Percentiles rank a stretch among this genome's conserved stretches.
These are phyloP conservation scores for Belonocnema kinseyi DNA, from an alignment of 1,140 invertebrate species.

Conservation along the genomic window DNA sequence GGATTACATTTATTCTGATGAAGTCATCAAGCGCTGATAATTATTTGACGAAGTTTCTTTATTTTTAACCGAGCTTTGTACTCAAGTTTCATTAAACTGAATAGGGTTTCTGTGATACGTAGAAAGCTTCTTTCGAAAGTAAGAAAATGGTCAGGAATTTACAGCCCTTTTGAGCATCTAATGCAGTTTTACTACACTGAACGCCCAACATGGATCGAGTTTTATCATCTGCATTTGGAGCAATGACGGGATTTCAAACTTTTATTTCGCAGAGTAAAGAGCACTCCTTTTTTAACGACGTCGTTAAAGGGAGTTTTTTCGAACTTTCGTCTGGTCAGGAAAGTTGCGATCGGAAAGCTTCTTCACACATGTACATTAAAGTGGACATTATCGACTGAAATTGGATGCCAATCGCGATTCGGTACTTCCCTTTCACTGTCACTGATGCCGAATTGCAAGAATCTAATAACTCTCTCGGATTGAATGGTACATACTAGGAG, in stretches of 20 bases:
- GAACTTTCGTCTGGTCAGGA: neutral
- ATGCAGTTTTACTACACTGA: conserved; percentile 5
- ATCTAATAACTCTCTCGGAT: too few relatives aligned
- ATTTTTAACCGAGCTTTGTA: too few relatives aligned
- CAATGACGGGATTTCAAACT: neutral
- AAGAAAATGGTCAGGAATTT: neutral
- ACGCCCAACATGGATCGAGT: neutral
- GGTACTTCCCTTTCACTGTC: neutral
- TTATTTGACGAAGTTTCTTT: too few relatives aligned
- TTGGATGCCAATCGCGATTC: neutral
- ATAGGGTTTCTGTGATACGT: too few relatives aligned
- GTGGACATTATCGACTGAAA: neutral
- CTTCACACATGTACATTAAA: neutral
- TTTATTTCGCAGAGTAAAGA: conserved; percentile 2
- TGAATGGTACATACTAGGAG: too few relatives aligned
- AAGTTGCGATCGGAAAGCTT: conserved; percentile 7
- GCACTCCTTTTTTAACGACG: neutral
- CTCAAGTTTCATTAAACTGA: too few relatives aligned
- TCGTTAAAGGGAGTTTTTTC: conserved; percentile 14
- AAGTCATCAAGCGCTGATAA: too few relatives aligned
- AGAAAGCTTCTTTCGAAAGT: too few relatives aligned
- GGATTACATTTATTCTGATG: too few relatives aligned
- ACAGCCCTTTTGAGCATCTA: neutral
- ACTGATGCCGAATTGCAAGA: too few relatives aligned
- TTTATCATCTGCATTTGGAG: conserved; percentile 6